Percentiles rank a stretch among this genome's conserved stretches.
These are phyloP conservation scores for Lycocorax pyrrhopterus DNA, from an alignment of 2,113 vertebrate genomes.

Conservation along the genomic window DNA sequence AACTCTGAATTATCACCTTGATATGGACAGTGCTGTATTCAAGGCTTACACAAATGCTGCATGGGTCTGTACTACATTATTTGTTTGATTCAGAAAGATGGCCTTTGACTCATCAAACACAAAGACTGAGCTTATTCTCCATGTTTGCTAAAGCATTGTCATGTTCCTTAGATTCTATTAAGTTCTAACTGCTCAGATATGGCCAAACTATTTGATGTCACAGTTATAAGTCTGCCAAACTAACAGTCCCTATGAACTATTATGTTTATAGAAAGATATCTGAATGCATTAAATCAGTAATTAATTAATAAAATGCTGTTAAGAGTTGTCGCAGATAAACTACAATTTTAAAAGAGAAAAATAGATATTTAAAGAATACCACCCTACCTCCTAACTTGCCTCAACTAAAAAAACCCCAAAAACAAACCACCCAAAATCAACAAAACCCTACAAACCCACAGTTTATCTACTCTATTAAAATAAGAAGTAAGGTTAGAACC, in stretches of 20 bases:
- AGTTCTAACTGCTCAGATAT: neutral
- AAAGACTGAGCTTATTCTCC: neutral
- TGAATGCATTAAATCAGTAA: neutral
- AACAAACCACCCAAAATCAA: neutral
- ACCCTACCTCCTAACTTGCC: accelerated
- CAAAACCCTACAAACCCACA: neutral
- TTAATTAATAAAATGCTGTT: neutral
- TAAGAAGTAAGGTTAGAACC: neutral
- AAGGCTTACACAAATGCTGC: neutral
- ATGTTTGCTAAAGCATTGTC: neutral
- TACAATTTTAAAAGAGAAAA: neutral
- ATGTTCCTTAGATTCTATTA: neutral
- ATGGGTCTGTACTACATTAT: neutral
- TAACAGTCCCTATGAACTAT: neutral
- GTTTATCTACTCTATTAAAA: neutral
- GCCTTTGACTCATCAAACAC: neutral
- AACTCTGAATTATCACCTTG: neutral
- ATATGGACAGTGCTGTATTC: neutral
- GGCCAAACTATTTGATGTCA: neutral
- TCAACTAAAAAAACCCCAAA: accelerated
- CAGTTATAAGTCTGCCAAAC: neutral
- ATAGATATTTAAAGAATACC: neutral
- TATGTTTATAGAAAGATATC: neutral
- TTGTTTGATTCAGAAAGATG: neutral
- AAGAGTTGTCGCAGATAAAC: neutral